These are phyloP conservation scores for Flexamia atlantica DNA, from an alignment of 2,888 invertebrate genomes.

Conservation along the genomic window DNA sequence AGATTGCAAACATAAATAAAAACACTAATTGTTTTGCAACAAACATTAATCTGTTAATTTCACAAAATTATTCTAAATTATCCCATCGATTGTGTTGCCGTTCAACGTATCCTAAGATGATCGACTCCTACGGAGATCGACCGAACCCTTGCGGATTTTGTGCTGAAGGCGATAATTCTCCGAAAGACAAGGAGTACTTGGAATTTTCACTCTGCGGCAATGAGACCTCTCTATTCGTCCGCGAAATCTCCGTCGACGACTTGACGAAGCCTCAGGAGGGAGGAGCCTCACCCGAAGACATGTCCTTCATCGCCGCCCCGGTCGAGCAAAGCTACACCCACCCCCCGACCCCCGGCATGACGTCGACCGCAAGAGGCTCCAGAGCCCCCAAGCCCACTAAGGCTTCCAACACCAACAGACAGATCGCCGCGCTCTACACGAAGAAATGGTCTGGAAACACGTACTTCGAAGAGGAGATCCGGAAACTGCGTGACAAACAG, in stretches of 20 bases:
- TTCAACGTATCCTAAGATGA: no score
- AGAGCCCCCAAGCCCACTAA: neutral
- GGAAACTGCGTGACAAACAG: neutral
- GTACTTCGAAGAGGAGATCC: constrained; percentile 39
- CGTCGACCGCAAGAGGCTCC: neutral
- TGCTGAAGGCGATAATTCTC: neutral
- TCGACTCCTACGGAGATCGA: constrained; percentile 3
- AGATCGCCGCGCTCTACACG: neutral
- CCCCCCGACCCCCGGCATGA: neutral
- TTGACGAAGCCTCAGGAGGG: neutral
- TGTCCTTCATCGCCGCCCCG: neutral
- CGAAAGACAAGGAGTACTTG: neutral
- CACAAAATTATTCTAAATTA: no score
- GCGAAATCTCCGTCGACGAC: neutral
- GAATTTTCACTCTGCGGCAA: constrained; percentile 6
- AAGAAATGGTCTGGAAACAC: constrained; percentile 40
- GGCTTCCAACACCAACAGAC: neutral
- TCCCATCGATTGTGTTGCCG: no score
- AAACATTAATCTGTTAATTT: no score
- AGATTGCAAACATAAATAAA: no score
- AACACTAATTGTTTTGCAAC: no score
- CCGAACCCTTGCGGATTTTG: constrained; percentile 1
- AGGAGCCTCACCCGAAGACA: neutral
- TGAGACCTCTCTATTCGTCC: neutral
- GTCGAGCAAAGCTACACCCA: neutral